Base-by-base conservation (phyloP, 1,140 invertebrate species). In the Apis florea region DNA sequence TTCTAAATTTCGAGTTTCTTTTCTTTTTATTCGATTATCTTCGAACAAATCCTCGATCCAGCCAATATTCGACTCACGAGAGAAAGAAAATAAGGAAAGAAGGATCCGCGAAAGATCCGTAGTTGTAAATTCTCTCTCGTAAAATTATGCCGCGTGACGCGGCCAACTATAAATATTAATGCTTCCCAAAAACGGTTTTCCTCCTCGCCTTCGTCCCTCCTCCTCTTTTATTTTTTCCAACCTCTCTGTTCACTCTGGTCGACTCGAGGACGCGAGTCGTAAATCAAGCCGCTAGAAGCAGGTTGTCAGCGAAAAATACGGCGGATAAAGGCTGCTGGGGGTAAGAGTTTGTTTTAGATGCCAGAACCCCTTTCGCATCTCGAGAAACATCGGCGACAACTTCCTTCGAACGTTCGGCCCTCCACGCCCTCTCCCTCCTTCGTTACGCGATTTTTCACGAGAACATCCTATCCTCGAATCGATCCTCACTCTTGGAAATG, bases 161-260 rank as follows among this genome's bases (percentile, higher is more conserved):
- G 88, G 85, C 85, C 84, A 89, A 89, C 89, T 85, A 90, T 90
- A 90, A 90, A 90, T 90, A 90, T 90, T 89, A 89, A 90, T 89
- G 88, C 85, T 88, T 89, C 83, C 86, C 86, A 88, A 89, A 89
- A 88, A 89, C 86, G 83, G 83, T 88, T 86, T 83, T 88, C 83
- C 84, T 84, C 83, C 79, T 74, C 78, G 83, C 69, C 79, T 86
- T 84, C 73, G 69, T 78, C 79, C 31, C 56, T 79, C 49, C 64
- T 79, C 68, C 51, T 68, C 31, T 40, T 40, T 40, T 40, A 40
- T 40, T 40, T 40, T 40, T 40, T 40, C 31, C 31, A 40, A 40
- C 0, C 31, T 40, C 31, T 6, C 31, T 40, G 31, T 6, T 40
- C 71, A 21, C 64, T 72, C 61, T 31, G 73, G 77, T 59, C 69